Evolutionary conservation across 1,140 invertebrate species (phyloP), one percentile per base, ranked within the genome.

Genomic region (Metaphire vulgaris): DNA sequence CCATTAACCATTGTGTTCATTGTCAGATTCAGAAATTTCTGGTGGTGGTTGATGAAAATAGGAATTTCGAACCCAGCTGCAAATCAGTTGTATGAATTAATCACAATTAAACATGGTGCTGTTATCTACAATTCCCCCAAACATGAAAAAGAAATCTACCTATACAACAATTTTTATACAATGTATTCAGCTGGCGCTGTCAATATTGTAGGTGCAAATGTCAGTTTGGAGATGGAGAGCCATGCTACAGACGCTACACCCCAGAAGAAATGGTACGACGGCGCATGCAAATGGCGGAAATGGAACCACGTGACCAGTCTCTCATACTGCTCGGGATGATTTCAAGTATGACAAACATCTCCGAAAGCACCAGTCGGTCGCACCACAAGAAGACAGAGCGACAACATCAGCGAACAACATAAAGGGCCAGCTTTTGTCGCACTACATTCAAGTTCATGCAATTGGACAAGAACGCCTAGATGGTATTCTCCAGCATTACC

Each of bases 401-500:
- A 71, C 21, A 71, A 31, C 69, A 71, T 71, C 70, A 72, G 41
- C 31, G 70, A 26, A 72, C 30, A 26, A 26, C n/a, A 1, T 72
- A 72, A 16, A 71, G 69, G 69, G 69, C 33, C 70, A 33, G 2
- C 70, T 28, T 72, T 26, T 72, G 70, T n/a, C 69, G 69, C 33
- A 33, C 30, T 33, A 71, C 69, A 1, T 71, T 71, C 69, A 71
- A n/a, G 69, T 71, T 71, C 33, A 71, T 71, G 33, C 29, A 71
- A 72, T 72, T 32, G 26, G 70, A 26, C 70, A 72, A 34, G 41
- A 72, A 33, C 30, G 70, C 32, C 32, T 33, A 21, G 41, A 32
- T 1, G 30, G 2, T 31, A 29, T 72, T 29, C 26, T 72, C 6
- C 28, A n/a, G 0, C 41, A n/a, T 14, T 74, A 74, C 33, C 41